A percentile compares a stretch with the other conserved stretches of the same genome.
These are phyloP conservation scores for Tiliacea citrago DNA, from an alignment of 2,888 invertebrate species.

Conservation along the genomic window DNA sequence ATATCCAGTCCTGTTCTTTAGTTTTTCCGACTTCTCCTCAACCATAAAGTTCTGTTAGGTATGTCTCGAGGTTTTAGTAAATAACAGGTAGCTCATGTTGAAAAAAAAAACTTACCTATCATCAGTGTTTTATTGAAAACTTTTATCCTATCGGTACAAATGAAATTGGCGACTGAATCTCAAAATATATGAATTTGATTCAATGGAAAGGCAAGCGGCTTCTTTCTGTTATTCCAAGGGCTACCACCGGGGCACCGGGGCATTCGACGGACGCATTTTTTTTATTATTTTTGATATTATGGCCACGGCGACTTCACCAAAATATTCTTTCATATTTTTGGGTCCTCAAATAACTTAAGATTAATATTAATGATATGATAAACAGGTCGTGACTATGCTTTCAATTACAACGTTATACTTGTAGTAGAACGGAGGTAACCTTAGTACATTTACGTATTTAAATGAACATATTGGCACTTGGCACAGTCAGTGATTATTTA, in stretches of 20 bases:
- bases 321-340: conserved; percentile 81
- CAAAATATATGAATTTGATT: conserved; percentile 91
- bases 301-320: conserved; percentile 75
- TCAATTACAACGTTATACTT: conserved; percentile 45
- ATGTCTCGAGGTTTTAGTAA: neutral
- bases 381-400: conserved; percentile 43
- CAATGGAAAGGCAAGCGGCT: conserved; percentile 91
- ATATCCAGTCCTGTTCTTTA: neutral
- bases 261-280: conserved; percentile 77
- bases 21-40: conserved; percentile 4
- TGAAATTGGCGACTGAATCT: conserved; percentile 91
- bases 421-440: conserved; percentile 27
- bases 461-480: conserved; percentile 56
- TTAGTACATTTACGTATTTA: conserved; percentile 52
- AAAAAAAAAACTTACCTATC: neutral
- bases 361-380: conserved; percentile 59
- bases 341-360: conserved; percentile 42
- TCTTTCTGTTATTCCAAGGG: conserved; percentile 89
- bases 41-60: neutral
- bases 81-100: neutral
- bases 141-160: conserved; percentile 83
- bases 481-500: conserved; percentile 50
- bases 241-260: conserved; percentile 83
- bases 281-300: conserved; percentile 86
- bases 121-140: conserved; percentile 36